These are phyloP conservation scores for Euwallacea similis DNA, from an alignment of 1,140 invertebrate genomes.

Conservation along the genomic window DNA sequence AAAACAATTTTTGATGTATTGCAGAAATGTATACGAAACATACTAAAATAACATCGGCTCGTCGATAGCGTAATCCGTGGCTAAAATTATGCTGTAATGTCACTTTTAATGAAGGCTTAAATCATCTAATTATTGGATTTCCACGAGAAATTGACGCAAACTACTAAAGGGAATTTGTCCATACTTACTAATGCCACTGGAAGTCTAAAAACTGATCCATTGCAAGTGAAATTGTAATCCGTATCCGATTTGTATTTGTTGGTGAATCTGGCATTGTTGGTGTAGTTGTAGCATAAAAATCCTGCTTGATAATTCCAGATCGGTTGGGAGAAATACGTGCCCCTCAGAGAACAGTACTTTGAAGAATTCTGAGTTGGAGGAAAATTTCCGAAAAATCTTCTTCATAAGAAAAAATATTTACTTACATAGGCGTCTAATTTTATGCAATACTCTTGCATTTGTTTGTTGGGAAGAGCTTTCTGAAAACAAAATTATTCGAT, in stretches of 20 bases:
- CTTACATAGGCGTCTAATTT: background rate
- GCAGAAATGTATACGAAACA: too few species aligned
- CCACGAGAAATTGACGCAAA: too few species aligned
- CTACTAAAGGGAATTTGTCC: background rate
- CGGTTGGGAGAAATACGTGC: background rate
- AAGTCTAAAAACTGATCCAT: background rate
- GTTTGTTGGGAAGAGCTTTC: conserved; percentile 7
- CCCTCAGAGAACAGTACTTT: conserved; percentile 22
- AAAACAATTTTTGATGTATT: too few species aligned
- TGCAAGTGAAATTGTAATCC: background rate
- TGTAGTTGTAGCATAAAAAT: conserved; percentile 42
- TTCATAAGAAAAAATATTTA: background rate
- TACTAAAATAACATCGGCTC: too few species aligned
- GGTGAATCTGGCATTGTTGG: conserved; percentile 29
- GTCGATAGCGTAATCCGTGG: too few species aligned
- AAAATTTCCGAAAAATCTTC: background rate
- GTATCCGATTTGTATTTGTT: conserved; percentile 34
- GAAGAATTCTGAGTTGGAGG: conserved; percentile 11
- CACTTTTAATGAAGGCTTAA: too few species aligned
- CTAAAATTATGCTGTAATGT: too few species aligned
- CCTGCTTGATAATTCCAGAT: conserved; percentile 39
- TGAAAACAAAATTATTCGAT: conserved; percentile 6
- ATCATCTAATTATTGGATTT: too few species aligned
- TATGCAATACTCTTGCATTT: conserved; percentile 5
- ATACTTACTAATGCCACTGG: conserved; percentile 32